Evolutionary conservation across 2,113 vertebrate species (phyloP), one percentile per base, ranked within the genome.

Genomic region (Tragelaphus imberbis): DNA sequence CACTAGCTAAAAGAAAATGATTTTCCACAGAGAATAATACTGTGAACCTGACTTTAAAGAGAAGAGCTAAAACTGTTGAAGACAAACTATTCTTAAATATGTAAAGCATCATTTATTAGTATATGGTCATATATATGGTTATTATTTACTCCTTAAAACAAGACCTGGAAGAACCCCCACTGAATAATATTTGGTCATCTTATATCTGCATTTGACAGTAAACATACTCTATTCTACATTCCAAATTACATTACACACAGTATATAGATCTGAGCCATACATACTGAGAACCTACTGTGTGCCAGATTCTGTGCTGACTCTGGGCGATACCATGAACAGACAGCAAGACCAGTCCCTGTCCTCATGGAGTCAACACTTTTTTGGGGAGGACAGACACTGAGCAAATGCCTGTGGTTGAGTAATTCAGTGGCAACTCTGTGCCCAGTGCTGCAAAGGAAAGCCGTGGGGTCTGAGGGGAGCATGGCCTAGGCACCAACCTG

Each of bases 11-110:
- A 86, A 81, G 28, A 19, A 94, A 94, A 88, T 51, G 11, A 40
- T 47, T 59, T 92, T 71, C 51, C 21, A 58, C 23, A 27, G 47
- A 85, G 36, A 89, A 7, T 47, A 65, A 53, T 81, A 75, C 15
- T 44, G 47, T 44, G 53, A 96, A 63, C 3, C 5, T n/a, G 27
- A 93, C 6, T 65, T 95, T 51, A 65, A 93, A 81, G 36, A 87
- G 19, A 88, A 90, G 3, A 58, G 30, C 49, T 81, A 11, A 88
- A 90, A 80, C 30, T 21, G 21, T 21, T 23, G 82, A 59, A 68
- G 84, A 77, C 7, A 97, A 68, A 84, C 8, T 88, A 81, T 44
- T 95, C 51, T 95, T 82, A 92, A 68, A 79, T 47, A 79, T 5
- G 25, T 40, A 47, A 91, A 93, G 61, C n/a, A 65, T 85, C 25